Base-by-base conservation (phyloP, 2,888 invertebrate genomes). In the Hypolimnas misippus region DNA sequence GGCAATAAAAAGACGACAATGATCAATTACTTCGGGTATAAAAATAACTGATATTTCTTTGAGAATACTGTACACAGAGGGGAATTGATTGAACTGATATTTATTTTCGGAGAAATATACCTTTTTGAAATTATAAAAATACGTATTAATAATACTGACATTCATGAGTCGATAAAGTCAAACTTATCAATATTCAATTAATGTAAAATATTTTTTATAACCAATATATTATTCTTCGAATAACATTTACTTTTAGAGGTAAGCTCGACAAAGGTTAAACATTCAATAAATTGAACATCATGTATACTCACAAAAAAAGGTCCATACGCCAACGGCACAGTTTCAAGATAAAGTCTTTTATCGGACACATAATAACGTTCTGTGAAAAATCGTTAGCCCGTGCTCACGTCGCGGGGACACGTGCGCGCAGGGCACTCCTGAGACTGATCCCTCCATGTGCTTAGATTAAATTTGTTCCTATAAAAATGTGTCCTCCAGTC, bases 381-480 rank as follows among this genome's bases (percentile, higher is more conserved):
- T 78, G 78, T 81, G 83, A 86, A 82, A 85, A 87, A 86, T 87
- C 81, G 86, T 87, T 84, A 86, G 84, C 73, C 79, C 78, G 79
- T 77, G 82, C 82, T 81, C 87, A 84, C 84, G 84, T 84, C 81
- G 75, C 63, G 65, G 70, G 65, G 74, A 83, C 85, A 87, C 87
- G 87, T 89, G 87, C 84, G 82, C 76, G 69, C 77, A 76, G 78
- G 80, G 83, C 77, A 87, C 87, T 85, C 87, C 73, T 72, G 87
- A 88, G 89, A 88, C 87, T 87, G 89, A 88, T 87, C 89, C 89
- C 83, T 87, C 75, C 80, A 81, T 82, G 78, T 86, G 85, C 86
- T 87, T 86, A 87, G 87, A 89, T 90, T 90, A 90, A 89, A 88
- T 89, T 89, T 87, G 87, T 82, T 86, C 88, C 83, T 84, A 86